Base-by-base conservation (phyloP, 2,888 invertebrate species). In the Cyaniris semiargus region DNA sequence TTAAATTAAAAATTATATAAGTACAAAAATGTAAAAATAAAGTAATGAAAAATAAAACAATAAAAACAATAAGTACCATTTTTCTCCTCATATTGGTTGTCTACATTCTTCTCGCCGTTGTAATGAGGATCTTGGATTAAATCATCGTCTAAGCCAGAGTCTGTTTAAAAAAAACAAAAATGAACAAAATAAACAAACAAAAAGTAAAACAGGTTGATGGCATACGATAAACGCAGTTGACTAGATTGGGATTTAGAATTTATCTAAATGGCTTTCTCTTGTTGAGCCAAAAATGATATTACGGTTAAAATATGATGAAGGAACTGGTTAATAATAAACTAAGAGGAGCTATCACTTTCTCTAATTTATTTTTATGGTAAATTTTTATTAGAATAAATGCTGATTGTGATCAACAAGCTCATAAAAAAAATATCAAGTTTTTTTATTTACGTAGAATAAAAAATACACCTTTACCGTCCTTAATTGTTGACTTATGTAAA, bases 71-170 rank as follows among this genome's bases (percentile, higher is more conserved):
- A 93, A 86, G 94, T 94, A 81, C 94, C 93, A 83, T 94, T 94
- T 83, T 92, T 94, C 81, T 89, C 94, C 81, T 94, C 94, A 87
- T 91, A 91, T 81, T 90, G 89, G 78, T 91, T 90, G 88, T 94
- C 94, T 75, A 90, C 90, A 82, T 92, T 91, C 79, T 89, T 91
- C 80, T 90, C 87, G 89, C 88, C 91, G 87, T 90, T 88, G 85
- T 88, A 89, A 87, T 89, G 88, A 85, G 87, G 90, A 83, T 95
- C 95, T 94, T 95, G 95, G 89, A 94, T 93, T 85, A 95, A 95
- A 88, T 95, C 95, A 82, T 95, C 94, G 88, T 96, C 96, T 92
- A 95, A 94, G 87, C 94, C 95, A 88, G 95, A 94, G 93, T 96
- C 96, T 95, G 91, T 79, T 83, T 86, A 79, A 83, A 83, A 81